Base-by-base conservation (phyloP, 2,888 invertebrate genomes). In the Leucophenga maculata region DNA sequence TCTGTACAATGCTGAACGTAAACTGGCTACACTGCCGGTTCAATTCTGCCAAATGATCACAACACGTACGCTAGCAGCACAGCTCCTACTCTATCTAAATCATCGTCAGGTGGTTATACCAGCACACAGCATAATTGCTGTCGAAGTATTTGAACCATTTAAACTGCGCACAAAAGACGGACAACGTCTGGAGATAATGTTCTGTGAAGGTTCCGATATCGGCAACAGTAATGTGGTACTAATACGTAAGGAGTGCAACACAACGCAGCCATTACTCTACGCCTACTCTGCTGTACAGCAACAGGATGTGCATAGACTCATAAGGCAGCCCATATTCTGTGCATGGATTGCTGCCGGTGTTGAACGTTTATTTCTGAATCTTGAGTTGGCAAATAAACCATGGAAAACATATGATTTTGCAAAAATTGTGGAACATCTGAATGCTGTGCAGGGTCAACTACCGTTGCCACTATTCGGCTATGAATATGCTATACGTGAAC, bases 1-100 rank as follows among this genome's bases (percentile, higher is more conserved):
- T 16, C 71, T 80, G 0, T 31, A 65, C 11, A 66, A 70, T 11
- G 66, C 78, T 20, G 68, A 78, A 22, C 13, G 70, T 44, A 72
- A 78, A 54, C 18, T 80, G 14, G 8, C 50, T 0, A 67, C 66
- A 0, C 64, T 73, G 62, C 80, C 80, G 2, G 71, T 68, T 13
- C 32, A 70, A 22, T 82, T 80, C 67, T 80, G 80, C 60, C 75
- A 73, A 39, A 82, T 80, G 78, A 82, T 78, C 60, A 82, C 82
- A 2, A 78, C 77, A 0, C 66, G 65, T n/a, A 64, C 72, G 0
- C 54, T 80, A 57, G 78, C 82, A 22, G 16, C 59, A 0, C 80
- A 80, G 31, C 55, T 80, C 22, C 6, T 71, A 0, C 9, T 13
- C 1, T 77, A 78, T 46, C 67, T 80, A 0, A n/a, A 4, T 6